Base-by-base conservation (phyloP, 2,797 vertebrate genomes). In the Sciurus vulgaris region DNA sequence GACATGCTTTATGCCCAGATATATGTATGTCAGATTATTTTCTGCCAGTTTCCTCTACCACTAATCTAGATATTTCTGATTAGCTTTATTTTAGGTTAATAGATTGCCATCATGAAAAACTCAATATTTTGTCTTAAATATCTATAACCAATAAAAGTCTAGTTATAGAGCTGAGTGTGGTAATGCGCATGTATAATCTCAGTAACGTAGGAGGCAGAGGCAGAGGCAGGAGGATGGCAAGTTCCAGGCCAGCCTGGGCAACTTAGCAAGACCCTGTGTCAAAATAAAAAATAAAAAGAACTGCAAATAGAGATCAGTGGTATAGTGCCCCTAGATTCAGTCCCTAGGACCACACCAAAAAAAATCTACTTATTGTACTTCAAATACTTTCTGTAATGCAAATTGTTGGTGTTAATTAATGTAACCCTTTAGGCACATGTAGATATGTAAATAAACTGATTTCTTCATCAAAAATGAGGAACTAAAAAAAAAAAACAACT, bases 391-490 rank as follows among this genome's bases (percentile, higher is more conserved):
- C 96, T 98, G 83, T 94, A 96, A 88, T 47, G 86, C 51, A 95
- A 92, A 73, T 56, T 97, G 0, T 91, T 83, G 49, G 35, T 93
- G 41, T 93, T 96, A 83, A 90, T 96, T 67, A 96, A 87, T 95
- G 82, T 89, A 96, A 81, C 41, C 96, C 49, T 98, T 89, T 69
- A 89, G 93, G 91, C 47, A 85, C 83, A 94, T 96, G 22, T 84
- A 95, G 81, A 76, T 97, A 67, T 51, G 93, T 97, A 96, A 98
- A 97, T 97, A 97, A 98, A 98, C 98, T 98, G 95, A 92, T 13
- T 98, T 97, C 97, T 98, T 95, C 97, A 74, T 86, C 3, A 95
- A 95, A 82, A 89, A 82, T 18, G 26, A 90, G 22, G 92, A 84
- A 92, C 7, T 54, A 61, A 83, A 10, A 93, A 84, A 93, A n/a